Evolutionary conservation across 2,888 invertebrate species (phyloP), one percentile per base, ranked within the genome.

Genomic region (Melanargia galathea): DNA sequence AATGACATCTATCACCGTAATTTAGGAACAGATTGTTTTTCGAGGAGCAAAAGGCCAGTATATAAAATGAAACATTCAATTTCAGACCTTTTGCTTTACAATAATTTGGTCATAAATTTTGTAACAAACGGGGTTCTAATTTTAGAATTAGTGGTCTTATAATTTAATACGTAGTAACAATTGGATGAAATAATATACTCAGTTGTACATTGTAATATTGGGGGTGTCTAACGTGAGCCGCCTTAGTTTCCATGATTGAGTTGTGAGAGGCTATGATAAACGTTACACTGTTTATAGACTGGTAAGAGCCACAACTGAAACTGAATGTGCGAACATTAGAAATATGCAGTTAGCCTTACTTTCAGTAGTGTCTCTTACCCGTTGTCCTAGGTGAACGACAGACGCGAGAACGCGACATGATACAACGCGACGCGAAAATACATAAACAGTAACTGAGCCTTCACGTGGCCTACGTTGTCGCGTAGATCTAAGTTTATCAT

Each of bases 31-130:
- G 73, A 70, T 71, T 71, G 71, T 70, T 69, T 65, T 61, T 61
- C 61, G 68, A 60, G 76, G 64, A 89, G 87, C 89, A 88, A 88
- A 87, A 82, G 88, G 88, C 80, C 88, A 30, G 30, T 48, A 24
- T 56, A 24, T 56, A 24, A 46, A 33, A 40, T 57, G 30, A 64
- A 62, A 64, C 61, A 54, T 48, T 59, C 64, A 60, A 68, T 64
- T 71, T 77, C 77, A 82, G 87, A 87, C 86, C 86, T 81, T 87
- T 88, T 89, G 83, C 89, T 89, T 90, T 89, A 90, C 90, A 90
- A 87, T 65, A 52, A 43, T 57, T 57, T 57, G 60, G 49, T 59
- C 48, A 38, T 26, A 24, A 43, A 18, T 11, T 11, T 59, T 54
- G 43, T 56, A 58, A 33, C 20, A 51, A 55, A 64, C 43, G 57